Percentiles rank a stretch among this genome's conserved stretches.
phyloP scores from a whole-genome alignment of 2,888 invertebrate genomes.

The Folsomia candida region DNA sequence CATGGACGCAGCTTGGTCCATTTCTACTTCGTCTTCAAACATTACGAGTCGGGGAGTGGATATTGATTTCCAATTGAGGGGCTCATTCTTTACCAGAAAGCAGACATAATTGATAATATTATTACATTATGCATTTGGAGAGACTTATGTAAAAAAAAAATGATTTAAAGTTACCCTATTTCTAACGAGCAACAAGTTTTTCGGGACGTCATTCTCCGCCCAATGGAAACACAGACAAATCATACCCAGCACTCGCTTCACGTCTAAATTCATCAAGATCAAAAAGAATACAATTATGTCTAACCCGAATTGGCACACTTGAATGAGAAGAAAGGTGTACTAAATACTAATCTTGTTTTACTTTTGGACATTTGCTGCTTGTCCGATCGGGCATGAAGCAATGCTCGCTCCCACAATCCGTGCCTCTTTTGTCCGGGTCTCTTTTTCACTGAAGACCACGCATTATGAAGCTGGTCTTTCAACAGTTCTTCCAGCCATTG shows the following conservation, averaged over 20 bases:
- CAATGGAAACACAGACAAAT: neutral
- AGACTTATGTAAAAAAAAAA: too few species aligned
- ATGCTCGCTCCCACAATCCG: neutral
- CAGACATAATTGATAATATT: too few species aligned
- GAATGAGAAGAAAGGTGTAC: too few species aligned
- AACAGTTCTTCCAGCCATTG: neutral
- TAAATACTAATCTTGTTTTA: too few species aligned
- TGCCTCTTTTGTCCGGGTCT: neutral
- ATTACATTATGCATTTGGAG: too few species aligned
- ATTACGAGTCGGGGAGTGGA: neutral
- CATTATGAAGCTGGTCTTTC: neutral
- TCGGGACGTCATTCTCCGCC: neutral
- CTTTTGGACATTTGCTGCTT: too few species aligned
- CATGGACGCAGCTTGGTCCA: neutral
- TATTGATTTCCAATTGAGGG: neutral
- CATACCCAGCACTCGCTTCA: neutral
- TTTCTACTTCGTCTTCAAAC: neutral
- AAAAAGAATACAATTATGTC: too few species aligned
- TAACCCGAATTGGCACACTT: too few species aligned
- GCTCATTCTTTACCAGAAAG: too few species aligned
- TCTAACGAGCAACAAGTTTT: neutral
- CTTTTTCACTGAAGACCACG: neutral
- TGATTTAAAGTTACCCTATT: neutral
- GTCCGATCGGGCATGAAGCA: neutral
- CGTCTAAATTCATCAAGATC: too few species aligned